These are phyloP conservation scores for Agapostemon virescens DNA, from an alignment of 2,888 invertebrate species.

Conservation along the genomic window DNA sequence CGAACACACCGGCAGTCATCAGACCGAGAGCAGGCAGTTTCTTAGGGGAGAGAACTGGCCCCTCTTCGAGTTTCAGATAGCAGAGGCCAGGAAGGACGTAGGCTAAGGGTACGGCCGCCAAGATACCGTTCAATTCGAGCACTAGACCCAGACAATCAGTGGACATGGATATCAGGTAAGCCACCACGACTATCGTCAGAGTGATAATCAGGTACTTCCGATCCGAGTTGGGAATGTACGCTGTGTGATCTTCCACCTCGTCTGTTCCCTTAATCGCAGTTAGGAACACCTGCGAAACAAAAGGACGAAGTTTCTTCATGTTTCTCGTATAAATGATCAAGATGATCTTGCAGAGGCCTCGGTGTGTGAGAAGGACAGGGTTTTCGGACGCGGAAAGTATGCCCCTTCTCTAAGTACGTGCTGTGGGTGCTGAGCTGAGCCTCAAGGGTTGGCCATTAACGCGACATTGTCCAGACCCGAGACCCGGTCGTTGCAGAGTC, in stretches of 20 bases:
- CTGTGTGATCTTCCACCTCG: conserved; percentile 74
- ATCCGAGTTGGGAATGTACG: conserved; percentile 81
- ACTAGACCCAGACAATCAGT: conserved; percentile 92
- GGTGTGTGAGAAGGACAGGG: too few species aligned
- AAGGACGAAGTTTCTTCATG: neutral
- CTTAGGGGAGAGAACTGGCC: conserved; percentile 84
- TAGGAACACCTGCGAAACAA: conserved; percentile 73
- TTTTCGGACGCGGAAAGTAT: too few species aligned
- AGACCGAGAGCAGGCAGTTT: conserved; percentile 88
- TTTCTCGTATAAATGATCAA: neutral
- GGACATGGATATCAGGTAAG: conserved; percentile 89
- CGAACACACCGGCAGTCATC: conserved; percentile 85
- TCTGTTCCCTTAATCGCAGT: conserved; percentile 78
- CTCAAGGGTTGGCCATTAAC: too few species aligned
- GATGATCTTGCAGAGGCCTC: too few species aligned
- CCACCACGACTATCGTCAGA: conserved; percentile 85
- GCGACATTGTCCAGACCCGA: too few species aligned
- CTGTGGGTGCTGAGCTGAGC: too few species aligned
- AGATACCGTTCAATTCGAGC: conserved; percentile 90
- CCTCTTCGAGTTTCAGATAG: conserved; percentile 88
- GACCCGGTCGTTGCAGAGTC: too few species aligned
- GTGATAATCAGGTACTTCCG: conserved; percentile 84
- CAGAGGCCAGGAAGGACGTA: conserved; percentile 91
- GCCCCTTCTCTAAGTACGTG: too few species aligned
- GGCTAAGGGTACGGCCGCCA: conserved; percentile 91